Base-by-base conservation (phyloP, 2,113 vertebrate species). In the Lophochroa leadbeateri region DNA sequence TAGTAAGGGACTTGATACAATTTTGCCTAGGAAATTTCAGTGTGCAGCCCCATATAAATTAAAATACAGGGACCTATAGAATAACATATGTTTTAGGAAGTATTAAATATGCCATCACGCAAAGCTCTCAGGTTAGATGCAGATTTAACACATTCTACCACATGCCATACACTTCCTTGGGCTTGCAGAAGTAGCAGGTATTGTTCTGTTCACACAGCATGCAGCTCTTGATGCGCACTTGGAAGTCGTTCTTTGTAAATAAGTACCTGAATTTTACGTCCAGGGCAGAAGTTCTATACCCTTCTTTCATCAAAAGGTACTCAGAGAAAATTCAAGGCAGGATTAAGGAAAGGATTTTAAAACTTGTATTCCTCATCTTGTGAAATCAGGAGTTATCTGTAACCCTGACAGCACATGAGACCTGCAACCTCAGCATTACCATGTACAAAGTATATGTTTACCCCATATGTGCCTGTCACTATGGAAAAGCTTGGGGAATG, bases 291-390 rank as follows among this genome's bases (percentile, higher is more conserved):
- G 41, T 74, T 55, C 72, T 68, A 33, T 28, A 31, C 13, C 25
- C 18, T 84, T 82, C 46, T 80, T 79, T 74, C 50, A 78, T 10
- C 2, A 3, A 94, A 72, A 86, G 20, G 10, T 31, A 90, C n/a
- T 68, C 41, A 31, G n/a, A 90, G 41, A 69, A 93, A 88, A 85
- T 53, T 78, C 58, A 82, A 82, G 58, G 33, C 6, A 88, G 47
- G 31, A 79, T 75, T 31, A 64, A 70, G 39, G 50, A 79, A 76
- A 71, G 29, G n/a, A 77, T 87, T 93, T 75, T 31, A 88, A 94
- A 94, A 37, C 17, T 49, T 23, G 1, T n/a, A 37, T 58, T 91
- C 52, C 11, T 83, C 19, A 77, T 67, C 67, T 79, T 69, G 17
- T 46, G 58, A 92, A 92, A 27, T 17, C 14, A 78, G 43, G 6